Base-by-base conservation (phyloP, 2,888 invertebrate genomes). In the Cephalotes varians region DNA sequence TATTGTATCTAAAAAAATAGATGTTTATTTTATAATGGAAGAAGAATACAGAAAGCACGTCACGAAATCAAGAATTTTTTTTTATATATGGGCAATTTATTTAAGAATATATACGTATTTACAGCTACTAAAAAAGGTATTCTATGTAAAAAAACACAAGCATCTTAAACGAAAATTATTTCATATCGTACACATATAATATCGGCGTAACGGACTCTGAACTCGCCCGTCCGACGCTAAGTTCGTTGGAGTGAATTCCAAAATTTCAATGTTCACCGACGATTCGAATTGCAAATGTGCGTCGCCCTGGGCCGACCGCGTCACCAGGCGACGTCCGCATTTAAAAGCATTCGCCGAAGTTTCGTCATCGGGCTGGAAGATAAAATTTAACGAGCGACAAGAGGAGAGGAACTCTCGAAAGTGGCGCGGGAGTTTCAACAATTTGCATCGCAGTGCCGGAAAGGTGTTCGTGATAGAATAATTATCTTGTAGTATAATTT, bases 201-300 rank as follows among this genome's bases (percentile, higher is more conserved):
- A 74, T 84, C 47, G 31, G 1, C 49, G 44, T 65, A 47, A 15
- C 37, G 74, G 62, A 58, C 82, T 73, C 67, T 28, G 72, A 77
- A 25, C 60, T 71, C 56, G 81, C 82, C 64, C 69, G 86, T 88
- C 67, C 80, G 83, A 80, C 62, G 73, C 77, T 86, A 89, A 92
- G 91, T 91, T 92, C 84, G 86, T 85, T 87, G 87, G 90, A 91
- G 87, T 87, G 85, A 87, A 91, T 91, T 90, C 87, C 87, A 88
- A 92, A 93, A 92, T 91, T 92, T 91, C 91, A 88, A 88, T 91
- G 86, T 90, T 76, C 76, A 91, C 92, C 87, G 91, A 83, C 83
- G 74, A 93, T 93, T 92, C 93, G 92, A 93, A 93, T 93, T 93
- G 93, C 91, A 93, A 91, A 93, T 92, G 84, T 58, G 28, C 58